phyloP scores from a whole-genome alignment of 37 sponge, comb jelly and placozoan species.

The Aplysina aerophoba region DNA sequence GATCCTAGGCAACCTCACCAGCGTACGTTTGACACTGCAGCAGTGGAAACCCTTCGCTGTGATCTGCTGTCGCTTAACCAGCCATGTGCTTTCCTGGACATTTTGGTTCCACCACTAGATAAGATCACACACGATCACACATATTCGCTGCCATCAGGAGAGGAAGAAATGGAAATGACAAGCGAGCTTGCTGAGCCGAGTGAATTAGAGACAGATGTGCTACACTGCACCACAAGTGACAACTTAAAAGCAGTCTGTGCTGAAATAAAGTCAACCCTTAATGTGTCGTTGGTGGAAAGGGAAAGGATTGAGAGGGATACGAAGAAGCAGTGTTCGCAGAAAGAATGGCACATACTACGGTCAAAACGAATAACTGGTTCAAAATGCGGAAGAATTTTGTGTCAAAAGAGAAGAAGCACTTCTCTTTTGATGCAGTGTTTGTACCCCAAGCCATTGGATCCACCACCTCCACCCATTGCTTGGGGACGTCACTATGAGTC shows the following conservation, averaged over 20 bases:
- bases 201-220: conserved; percentile 7
- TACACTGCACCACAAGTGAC: conserved; percentile 1
- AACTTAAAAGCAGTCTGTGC: conserved; percentile 9
- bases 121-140: conserved; percentile 41
- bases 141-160: conserved; percentile 22
- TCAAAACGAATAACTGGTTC: conserved; percentile 41
- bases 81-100: conserved; percentile 39
- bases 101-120: conserved; percentile 36
- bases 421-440: conserved; percentile 24
- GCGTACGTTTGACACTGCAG: not conserved
- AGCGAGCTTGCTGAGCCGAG: not conserved
- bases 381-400: conserved; percentile 44
- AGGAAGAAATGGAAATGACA: not conserved
- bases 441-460: conserved; percentile 45
- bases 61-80: conserved; percentile 29
- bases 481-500: conserved; percentile 55
- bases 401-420: conserved; percentile 3
- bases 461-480: conserved; percentile 35
- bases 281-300: not conserved
- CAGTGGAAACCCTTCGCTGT: conserved; percentile 36
- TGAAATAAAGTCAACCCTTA: conserved; percentile 7
- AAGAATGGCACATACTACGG: conserved; percentile 19
- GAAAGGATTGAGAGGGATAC: conserved; percentile 16
- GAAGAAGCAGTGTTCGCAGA: not conserved
- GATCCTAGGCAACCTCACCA: conserved; percentile 43